Percentiles rank a stretch among this genome's conserved stretches.
These are phyloP conservation scores for Mactromeris polynyma DNA, from an alignment of 2,888 invertebrate species.

Conservation along the genomic window DNA sequence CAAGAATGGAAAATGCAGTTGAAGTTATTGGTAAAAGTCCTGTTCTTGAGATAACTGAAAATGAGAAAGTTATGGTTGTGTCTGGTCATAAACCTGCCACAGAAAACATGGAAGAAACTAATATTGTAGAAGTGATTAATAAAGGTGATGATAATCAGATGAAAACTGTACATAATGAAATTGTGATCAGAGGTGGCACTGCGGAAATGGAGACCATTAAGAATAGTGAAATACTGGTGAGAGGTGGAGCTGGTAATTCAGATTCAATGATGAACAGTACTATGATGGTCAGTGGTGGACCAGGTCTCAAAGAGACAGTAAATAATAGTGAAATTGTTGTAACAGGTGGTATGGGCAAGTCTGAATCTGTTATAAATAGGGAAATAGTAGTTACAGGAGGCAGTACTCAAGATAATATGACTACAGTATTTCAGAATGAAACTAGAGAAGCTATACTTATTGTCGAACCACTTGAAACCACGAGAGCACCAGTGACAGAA, in stretches of 20 bases:
- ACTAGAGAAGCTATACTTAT: background rate
- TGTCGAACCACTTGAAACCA: background rate
- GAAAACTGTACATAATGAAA: constrained; percentile 1
- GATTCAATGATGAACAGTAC: background rate
- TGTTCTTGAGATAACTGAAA: background rate
- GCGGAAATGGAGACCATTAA: background rate
- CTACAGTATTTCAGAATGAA: background rate
- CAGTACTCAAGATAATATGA: background rate
- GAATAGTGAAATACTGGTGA: background rate
- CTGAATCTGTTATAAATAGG: background rate
- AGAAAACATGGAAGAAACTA: background rate
- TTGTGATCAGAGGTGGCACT: background rate
- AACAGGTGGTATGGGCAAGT: background rate
- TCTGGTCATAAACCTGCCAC: background rate
- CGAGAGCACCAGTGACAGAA: background rate
- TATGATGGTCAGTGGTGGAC: background rate
- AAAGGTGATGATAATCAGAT: background rate
- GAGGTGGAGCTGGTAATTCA: background rate
- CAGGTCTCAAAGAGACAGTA: background rate
- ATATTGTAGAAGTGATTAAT: constrained; percentile 1
- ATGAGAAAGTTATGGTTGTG: background rate
- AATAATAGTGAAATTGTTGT: constrained; percentile 11
- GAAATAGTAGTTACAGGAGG: background rate
- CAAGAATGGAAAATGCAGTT: background rate
- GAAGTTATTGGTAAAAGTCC: constrained; percentile 17